Conservation (phyloP, 2,797 vertebrate species). For the Atherinosoma microstoma region DNA sequence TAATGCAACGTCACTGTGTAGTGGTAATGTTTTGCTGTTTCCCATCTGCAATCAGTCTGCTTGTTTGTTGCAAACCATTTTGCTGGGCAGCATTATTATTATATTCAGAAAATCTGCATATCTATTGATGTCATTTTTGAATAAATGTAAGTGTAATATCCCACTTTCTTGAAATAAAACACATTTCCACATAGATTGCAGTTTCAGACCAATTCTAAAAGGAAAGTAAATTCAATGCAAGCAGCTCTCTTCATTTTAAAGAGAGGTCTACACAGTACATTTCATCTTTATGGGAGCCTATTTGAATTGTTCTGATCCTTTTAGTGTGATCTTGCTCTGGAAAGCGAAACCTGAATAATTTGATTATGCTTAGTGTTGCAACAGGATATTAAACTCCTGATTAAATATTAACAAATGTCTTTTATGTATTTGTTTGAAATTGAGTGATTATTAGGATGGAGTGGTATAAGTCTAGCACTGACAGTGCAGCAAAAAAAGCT, state of each 20-base stretch:
- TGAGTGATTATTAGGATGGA: conserved; percentile 59
- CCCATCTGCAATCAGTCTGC: conserved; percentile 16
- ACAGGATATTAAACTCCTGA: conserved; percentile 47
- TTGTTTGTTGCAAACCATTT: conserved; percentile 14
- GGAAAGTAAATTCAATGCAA: conserved; percentile 20
- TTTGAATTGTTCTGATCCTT: conserved; percentile 34
- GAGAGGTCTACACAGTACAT: conserved; percentile 4
- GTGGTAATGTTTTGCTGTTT: conserved; percentile 23
- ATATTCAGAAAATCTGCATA: conserved; percentile 35
- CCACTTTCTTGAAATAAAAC: conserved; percentile 3
- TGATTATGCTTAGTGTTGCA: conserved; percentile 49
- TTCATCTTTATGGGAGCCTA: conserved; percentile 16
- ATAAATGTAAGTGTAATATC: conserved; percentile 28
- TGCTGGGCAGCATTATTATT: conserved; percentile 24
- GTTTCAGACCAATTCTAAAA: conserved; percentile 7
- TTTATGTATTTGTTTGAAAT: conserved; percentile 28
- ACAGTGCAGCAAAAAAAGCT: conserved; percentile 15
- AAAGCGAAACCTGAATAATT: conserved; percentile 45
- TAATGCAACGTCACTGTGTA: conserved; percentile 10
- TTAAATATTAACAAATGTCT: conserved; percentile 68
- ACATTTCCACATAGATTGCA: conserved; percentile 12
- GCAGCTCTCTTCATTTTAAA: conserved; percentile 6
- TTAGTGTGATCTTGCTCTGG: conserved; percentile 20
- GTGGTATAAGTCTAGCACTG: conserved; percentile 16
- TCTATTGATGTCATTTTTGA: conserved; percentile 23